Conservation (phyloP, 2,797 vertebrate species). For the Mycteria americana region DNA sequence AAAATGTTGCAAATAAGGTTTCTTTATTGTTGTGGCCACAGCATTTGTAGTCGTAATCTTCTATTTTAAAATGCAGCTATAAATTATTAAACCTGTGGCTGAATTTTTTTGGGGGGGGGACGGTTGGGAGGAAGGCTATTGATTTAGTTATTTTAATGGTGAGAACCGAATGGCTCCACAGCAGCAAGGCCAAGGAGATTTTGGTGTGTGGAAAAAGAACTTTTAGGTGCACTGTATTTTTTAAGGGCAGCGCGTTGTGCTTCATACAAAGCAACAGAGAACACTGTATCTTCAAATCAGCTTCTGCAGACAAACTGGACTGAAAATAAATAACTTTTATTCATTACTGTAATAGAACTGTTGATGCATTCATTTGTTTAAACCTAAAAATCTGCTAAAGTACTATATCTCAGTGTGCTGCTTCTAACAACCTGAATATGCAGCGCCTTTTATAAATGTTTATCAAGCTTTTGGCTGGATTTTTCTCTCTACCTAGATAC, state of each 20-base stretch:
- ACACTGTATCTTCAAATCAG: constrained; percentile 10
- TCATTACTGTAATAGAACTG: not conserved
- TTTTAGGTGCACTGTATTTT: not conserved
- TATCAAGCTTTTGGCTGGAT: constrained; percentile 4
- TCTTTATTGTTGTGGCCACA: not conserved
- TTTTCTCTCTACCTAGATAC: not conserved
- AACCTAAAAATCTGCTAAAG: constrained; percentile 7
- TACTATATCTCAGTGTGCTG: not conserved
- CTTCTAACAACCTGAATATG: not conserved
- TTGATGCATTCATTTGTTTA: constrained; percentile 38
- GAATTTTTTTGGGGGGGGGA: not conserved
- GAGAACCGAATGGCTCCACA: not conserved
- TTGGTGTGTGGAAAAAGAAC: not conserved
- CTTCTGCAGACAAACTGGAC: not conserved
- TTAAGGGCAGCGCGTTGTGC: not conserved
- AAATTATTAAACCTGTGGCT: not conserved
- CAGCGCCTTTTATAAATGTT: not conserved
- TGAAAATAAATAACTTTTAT: constrained; percentile 33
- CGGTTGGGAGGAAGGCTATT: not conserved
- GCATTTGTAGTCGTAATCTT: not conserved
- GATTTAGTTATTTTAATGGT: not conserved
- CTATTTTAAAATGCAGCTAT: constrained; percentile 10
- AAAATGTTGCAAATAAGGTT: not conserved
- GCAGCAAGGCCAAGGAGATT: not conserved
- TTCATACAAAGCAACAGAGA: not conserved